Base-by-base conservation (phyloP, 1,140 invertebrate species). In the Musca vetustissima region DNA sequence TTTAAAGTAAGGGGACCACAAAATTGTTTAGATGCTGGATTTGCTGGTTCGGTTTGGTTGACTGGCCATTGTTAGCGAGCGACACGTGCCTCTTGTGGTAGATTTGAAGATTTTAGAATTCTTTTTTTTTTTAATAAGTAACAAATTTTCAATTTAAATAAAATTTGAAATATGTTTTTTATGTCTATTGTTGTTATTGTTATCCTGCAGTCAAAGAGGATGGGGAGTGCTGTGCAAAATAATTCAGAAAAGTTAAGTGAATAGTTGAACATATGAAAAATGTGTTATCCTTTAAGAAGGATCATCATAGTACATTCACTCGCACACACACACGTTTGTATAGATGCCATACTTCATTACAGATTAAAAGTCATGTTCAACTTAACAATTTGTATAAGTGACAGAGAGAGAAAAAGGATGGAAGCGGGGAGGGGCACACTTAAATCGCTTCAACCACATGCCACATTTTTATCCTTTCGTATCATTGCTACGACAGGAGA, bases 201-300 rank as follows among this genome's bases (percentile, higher is more conserved):
- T 61, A 36, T 17, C n/a, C n/a, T n/a, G n/a, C n/a, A n/a, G n/a
- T n/a, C 9, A 61, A 59, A 52, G 6, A 1, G 21, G 17, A 52
- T 52, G 17, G 17, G 9, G 21, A 19, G 1, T 22, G 7, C 48
- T 15, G 1, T 7, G 21, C 17, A 59, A 28, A n/a, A n/a, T 32
- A 2, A 24, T 19, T 22, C 28, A 17, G 8, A 21, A 28, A 43
- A 24, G 57, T 14, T 14, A n/a, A 15, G 13, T 28, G 25, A 57
- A 57, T n/a, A 59, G 55, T 59, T 43, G 36, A 61, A 36, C 57
- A 61, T 61, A 61, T 61, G 57, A 61, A 61, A 36, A 19, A 61
- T 19, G 36, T 61, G 57, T 61, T 61, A 61, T 61, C 57, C 57
- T 43, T 61, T 61, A 36, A 61, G 53, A 57, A 57, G 53, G 53